phyloP scores from a whole-genome alignment of 2,113 vertebrate genomes.

The Rhabdomys dilectus region DNA sequence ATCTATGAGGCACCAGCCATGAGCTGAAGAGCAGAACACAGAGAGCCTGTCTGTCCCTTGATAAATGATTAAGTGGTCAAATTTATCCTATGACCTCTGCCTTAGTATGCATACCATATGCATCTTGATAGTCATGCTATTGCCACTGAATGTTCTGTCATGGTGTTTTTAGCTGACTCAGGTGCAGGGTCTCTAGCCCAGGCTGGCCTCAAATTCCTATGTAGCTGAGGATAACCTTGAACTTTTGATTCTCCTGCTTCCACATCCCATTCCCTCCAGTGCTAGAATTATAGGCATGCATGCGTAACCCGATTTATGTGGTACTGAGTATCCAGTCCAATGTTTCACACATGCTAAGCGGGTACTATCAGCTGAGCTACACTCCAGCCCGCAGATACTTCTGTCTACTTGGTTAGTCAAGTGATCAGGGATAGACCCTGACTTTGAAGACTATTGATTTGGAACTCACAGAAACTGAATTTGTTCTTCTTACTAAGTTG shows the following conservation, averaged over 20 bases:
- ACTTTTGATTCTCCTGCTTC: neutral
- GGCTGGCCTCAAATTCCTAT: neutral
- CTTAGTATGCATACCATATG: neutral
- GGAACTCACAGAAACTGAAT: conserved; percentile 11
- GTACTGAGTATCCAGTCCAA: neutral
- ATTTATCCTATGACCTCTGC: neutral
- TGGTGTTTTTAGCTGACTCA: neutral
- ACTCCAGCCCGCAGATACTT: neutral
- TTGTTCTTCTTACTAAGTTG: neutral
- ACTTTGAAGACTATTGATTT: neutral
- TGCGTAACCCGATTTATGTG: neutral
- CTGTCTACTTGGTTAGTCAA: neutral
- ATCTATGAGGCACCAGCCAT: neutral
- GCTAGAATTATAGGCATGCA: neutral
- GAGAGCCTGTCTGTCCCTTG: neutral
- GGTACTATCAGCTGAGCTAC: neutral
- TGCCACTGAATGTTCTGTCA: neutral
- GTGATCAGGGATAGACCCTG: neutral
- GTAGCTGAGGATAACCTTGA: neutral
- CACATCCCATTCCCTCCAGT: neutral
- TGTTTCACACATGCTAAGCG: neutral
- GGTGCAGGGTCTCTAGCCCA: neutral
- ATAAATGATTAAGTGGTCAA: neutral
- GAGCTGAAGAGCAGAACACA: neutral
- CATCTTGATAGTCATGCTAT: neutral